Evolutionary conservation across 2,888 invertebrate genomes (phyloP).

Genomic region (Amiota communis): DNA sequence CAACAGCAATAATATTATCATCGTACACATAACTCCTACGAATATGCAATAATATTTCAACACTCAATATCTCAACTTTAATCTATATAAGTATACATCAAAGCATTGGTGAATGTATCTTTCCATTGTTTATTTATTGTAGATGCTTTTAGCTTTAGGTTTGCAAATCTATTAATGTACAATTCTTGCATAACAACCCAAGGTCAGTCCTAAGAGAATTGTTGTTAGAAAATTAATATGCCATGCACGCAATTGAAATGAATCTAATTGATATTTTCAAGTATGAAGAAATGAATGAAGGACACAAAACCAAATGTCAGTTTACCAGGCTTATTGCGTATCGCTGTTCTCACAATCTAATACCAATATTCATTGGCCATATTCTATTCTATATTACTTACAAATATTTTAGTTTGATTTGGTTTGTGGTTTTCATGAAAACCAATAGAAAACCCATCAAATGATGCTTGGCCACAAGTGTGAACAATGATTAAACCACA

Average conservation of each 20-base stretch:
- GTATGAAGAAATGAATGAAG: too few relatives aligned
- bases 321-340: too few relatives aligned
- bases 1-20: not conserved
- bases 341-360: too few relatives aligned
- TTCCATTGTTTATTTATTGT: not conserved
- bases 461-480: too few relatives aligned
- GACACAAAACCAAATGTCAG: too few relatives aligned
- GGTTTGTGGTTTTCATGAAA: too few relatives aligned
- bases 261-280: constrained; percentile 68
- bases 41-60: constrained; percentile 19
- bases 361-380: too few relatives aligned
- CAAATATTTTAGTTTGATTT: too few relatives aligned
- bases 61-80: constrained; percentile 18
- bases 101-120: not conserved
- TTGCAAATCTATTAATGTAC: constrained; percentile 14
- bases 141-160: not conserved
- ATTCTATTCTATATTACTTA: too few relatives aligned
- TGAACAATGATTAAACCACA: too few relatives aligned
- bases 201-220: constrained; percentile 9
- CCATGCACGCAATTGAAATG: constrained; percentile 60
- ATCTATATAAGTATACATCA: not conserved
- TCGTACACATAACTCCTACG: not conserved
- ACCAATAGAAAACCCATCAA: too few relatives aligned
- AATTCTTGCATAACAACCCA: constrained; percentile 7
- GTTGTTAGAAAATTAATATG: constrained; percentile 50